Evolutionary conservation across 2,113 vertebrate species (phyloP), one percentile per base, ranked within the genome.

Genomic region (Lepisosteus osseus): DNA sequence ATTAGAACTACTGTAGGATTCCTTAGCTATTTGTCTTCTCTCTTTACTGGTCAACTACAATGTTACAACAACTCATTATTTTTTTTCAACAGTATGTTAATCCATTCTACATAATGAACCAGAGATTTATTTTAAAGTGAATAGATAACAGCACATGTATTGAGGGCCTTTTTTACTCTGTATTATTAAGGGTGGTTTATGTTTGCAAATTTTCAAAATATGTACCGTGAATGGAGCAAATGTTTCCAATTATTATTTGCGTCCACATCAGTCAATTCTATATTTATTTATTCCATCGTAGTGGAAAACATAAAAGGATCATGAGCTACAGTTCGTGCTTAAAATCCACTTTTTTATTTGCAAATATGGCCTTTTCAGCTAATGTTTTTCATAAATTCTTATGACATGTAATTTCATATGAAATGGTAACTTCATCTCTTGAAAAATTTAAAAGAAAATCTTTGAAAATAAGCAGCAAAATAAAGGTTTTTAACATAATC

Each of bases 1-100:
- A 74, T 73, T 73, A 69, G 47, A 61, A 14, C 13, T 43, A 17
- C 15, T 17, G 15, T 17, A 3, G 7, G 56, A 62, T 62, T 59
- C 57, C 15, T 9, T 43, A 17, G 42, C 47, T 11, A 57, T n/a
- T 59, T 11, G 12, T n/a, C 42, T 17, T 55, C 54, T 15, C 65
- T 59, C 45, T 43, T 44, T 66, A 45, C 43, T 14, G n/a, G n/a
- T 6, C 42, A 12, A n/a, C 42, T 47, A 66, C 14, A 66, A 14
- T 51, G 5, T 51, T 51, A 51, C 9, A 51, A 9, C 47, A 51
- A 51, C 9, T 6, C 47, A 51, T 9, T 51, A 51, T 0, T 9
- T 6, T 51, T 51, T 51, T 51, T 2, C 9, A 6, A 51, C 47
- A 51, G 9, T 51, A 51, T 9, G 47, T 51, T 51, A 66, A 47